Base-by-base conservation (phyloP, 2,888 invertebrate genomes). In the Aelia acuminata region DNA sequence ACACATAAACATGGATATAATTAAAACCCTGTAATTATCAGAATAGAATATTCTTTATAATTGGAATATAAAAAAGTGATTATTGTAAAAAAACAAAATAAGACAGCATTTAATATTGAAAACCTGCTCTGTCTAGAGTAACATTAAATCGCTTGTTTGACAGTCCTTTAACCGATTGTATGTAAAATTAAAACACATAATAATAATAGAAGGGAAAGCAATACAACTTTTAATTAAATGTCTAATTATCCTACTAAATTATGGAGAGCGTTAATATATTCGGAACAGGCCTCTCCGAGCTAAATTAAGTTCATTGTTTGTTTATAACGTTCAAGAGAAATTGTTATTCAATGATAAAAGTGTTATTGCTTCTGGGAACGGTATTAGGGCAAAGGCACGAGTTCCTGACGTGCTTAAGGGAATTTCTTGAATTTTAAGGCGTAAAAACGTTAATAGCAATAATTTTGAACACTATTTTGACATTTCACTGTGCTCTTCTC, bases 251-350 rank as follows among this genome's bases (percentile, higher is more conserved):
- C 0, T n/a, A 10, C n/a, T 26, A 57, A 11, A 8, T 57, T n/a
- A 57, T 57, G n/a, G n/a, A 57, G 26, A 10, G 7, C 53, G n/a
- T 26, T 57, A n/a, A 57, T 57, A 57, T 26, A 57, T 57, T 57
- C 53, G 10, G 26, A 57, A 26, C 53, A 57, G 53, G 53, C 53
- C 10, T 57, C 26, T 57, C 10, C n/a, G 10, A 57, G 26, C n/a
- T 57, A 57, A 57, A 57, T 57, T 57, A 57, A 57, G n/a, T 57
- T 57, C 53, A 57, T 26, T 50, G 50, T 57, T 57, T 57, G n/a
- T 57, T 57, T 57, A 57, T n/a, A n/a, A n/a, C 3, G 3, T 11
- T 57, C 10, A 1, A 26, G n/a, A 10, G 53, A 26, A 26, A 11
- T 57, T 50, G 50, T 50, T 57, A 26, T 57, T 57, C 53, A 13